phyloP scores from a whole-genome alignment of 2,797 vertebrate genomes.

The Graptemys geographica region DNA sequence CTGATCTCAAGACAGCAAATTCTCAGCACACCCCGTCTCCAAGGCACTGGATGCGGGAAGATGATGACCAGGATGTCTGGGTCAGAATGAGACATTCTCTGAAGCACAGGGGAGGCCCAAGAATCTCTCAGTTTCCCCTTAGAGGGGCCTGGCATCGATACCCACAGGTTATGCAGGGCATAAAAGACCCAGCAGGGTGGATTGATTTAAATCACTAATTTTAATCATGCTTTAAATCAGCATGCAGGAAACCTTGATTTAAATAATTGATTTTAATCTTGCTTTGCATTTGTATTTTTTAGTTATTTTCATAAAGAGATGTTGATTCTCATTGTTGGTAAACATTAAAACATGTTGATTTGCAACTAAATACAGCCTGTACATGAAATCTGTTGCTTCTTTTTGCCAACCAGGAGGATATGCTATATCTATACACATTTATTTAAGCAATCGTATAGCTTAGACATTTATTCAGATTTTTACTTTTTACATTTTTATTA shows the following conservation, averaged over 20 bases:
- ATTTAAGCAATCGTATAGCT: neutral
- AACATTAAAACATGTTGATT: neutral
- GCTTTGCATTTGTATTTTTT: no score
- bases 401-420: neutral
- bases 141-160: neutral
- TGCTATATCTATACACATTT: neutral
- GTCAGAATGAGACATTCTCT: neutral
- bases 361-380: neutral
- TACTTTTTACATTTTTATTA: neutral
- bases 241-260: neutral
- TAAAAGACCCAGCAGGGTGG: fast-evolving
- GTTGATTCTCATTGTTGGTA: neutral
- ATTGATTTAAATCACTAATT: neutral
- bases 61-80: neutral
- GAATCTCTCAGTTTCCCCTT: no score
- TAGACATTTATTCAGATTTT: neutral
- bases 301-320: neutral
- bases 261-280: no score
- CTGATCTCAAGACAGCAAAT: neutral
- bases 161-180: fast-evolving
- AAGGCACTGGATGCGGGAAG: neutral
- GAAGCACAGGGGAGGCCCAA: neutral
- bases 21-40: neutral
- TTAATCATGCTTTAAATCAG: neutral
- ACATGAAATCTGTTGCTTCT: neutral